Conservation (phyloP, 2,888 invertebrate species). For the Drosophila kanekoi region DNA sequence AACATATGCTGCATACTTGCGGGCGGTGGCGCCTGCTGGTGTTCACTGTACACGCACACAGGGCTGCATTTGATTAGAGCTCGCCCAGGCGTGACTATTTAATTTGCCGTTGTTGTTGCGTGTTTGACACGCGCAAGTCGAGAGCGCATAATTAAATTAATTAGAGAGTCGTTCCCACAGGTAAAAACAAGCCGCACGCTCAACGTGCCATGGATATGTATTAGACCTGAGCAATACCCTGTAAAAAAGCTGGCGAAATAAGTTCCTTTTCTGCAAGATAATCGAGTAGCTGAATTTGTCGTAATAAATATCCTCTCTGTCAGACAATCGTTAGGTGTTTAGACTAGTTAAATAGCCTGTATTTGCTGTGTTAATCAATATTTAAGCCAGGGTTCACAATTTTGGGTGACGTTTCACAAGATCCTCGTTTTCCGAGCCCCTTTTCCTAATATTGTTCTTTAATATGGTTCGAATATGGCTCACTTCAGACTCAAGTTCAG, state of each 20-base stretch:
- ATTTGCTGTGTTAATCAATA: too few species aligned
- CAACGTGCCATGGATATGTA: constrained; percentile 4
- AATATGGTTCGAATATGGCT: too few species aligned
- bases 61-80: constrained; percentile 72
- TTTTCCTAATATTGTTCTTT: too few species aligned
- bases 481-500: too few species aligned
- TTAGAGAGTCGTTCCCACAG: constrained; percentile 78
- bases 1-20: constrained; percentile 64
- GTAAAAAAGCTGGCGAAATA: neutral
- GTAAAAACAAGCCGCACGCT: constrained; percentile 50
- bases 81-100: constrained; percentile 73
- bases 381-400: too few species aligned
- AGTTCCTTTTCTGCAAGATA: neutral
- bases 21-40: constrained; percentile 31
- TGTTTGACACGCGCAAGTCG: constrained; percentile 75
- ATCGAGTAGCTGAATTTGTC: neutral
- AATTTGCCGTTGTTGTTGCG: constrained; percentile 54
- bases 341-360: too few species aligned
- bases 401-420: too few species aligned
- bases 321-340: neutral
- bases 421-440: too few species aligned
- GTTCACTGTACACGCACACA: constrained; percentile 42
- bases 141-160: constrained; percentile 80
- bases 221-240: constrained; percentile 31
- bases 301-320: neutral